Conservation (phyloP, 2,888 invertebrate genomes). For the Synergus umbraculus region DNA sequence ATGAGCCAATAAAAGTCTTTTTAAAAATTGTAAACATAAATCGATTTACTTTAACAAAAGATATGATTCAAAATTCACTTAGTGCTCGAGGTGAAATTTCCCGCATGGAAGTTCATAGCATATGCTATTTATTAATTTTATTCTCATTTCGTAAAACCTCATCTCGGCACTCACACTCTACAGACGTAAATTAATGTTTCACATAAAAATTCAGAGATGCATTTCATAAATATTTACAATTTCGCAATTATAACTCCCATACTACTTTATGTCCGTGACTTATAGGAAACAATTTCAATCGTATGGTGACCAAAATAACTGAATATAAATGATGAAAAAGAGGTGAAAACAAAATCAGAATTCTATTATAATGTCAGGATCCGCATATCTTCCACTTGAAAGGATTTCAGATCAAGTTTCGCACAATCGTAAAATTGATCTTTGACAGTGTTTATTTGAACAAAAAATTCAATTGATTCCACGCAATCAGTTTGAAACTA, state of each 20-base stretch:
- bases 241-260: not conserved
- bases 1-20: too few relatives aligned
- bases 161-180: not conserved
- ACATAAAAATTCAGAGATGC: not conserved
- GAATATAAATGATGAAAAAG: not conserved
- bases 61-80: too few relatives aligned
- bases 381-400: not conserved
- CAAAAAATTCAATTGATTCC: not conserved
- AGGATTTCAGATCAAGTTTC: not conserved
- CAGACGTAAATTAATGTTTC: not conserved
- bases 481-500: constrained; percentile 29
- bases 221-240: not conserved
- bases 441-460: constrained; percentile 8
- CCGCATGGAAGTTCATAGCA: too few relatives aligned
- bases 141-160: not conserved
- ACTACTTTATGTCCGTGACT: not conserved
- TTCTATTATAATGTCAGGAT: too few relatives aligned
- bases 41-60: too few relatives aligned
- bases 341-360: not conserved
- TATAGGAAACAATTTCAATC: not conserved
- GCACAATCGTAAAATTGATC: constrained; percentile 12
- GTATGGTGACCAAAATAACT: not conserved
- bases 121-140: constrained; percentile 11
- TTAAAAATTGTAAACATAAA: too few relatives aligned
- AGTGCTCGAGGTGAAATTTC: too few relatives aligned